Conservation (phyloP, 2,888 invertebrate species). For the Pachydiplax longipennis region DNA sequence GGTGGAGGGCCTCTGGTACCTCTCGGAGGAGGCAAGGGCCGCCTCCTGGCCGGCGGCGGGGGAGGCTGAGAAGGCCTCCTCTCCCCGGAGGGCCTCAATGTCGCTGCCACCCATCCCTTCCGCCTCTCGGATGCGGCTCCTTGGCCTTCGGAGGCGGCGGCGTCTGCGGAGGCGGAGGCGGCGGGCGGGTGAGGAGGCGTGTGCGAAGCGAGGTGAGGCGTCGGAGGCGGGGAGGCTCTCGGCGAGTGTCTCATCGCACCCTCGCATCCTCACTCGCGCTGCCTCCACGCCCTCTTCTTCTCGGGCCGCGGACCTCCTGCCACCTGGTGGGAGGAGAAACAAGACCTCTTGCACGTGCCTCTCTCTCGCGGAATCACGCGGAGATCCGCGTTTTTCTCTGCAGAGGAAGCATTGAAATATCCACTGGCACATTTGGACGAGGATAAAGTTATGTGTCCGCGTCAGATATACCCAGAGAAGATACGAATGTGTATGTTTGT, state of each 20-base stretch:
- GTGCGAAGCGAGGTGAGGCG: slow-evolving; percentile 22
- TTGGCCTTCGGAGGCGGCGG: slow-evolving; percentile 35
- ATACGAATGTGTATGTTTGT: too few relatives aligned
- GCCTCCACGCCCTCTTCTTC: slow-evolving; percentile 22
- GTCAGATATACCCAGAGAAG: too few relatives aligned
- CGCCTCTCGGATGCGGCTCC: slow-evolving; percentile 29
- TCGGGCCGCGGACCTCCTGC: slow-evolving; percentile 41
- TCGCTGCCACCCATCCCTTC: slow-evolving; percentile 36
- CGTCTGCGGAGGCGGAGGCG: slow-evolving; percentile 28
- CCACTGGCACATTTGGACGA: too few relatives aligned
- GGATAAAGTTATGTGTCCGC: too few relatives aligned
- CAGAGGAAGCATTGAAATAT: not conserved
- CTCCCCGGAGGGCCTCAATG: slow-evolving; percentile 47
- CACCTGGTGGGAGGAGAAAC: not conserved
- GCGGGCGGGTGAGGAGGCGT: slow-evolving; percentile 14
- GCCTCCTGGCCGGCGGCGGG: slow-evolving; percentile 48
- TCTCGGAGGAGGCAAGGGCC: slow-evolving; percentile 44
- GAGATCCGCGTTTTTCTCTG: not conserved
- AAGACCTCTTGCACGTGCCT: not conserved
- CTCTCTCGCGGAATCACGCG: not conserved
- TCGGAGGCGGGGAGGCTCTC: slow-evolving; percentile 35
- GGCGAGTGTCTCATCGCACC: slow-evolving; percentile 33
- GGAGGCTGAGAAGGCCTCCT: slow-evolving; percentile 52
- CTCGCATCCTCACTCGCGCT: slow-evolving; percentile 34
- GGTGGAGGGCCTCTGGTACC: slow-evolving; percentile 26